phyloP scores from a whole-genome alignment of 2,113 vertebrate species.

The Caranx ignobilis region DNA sequence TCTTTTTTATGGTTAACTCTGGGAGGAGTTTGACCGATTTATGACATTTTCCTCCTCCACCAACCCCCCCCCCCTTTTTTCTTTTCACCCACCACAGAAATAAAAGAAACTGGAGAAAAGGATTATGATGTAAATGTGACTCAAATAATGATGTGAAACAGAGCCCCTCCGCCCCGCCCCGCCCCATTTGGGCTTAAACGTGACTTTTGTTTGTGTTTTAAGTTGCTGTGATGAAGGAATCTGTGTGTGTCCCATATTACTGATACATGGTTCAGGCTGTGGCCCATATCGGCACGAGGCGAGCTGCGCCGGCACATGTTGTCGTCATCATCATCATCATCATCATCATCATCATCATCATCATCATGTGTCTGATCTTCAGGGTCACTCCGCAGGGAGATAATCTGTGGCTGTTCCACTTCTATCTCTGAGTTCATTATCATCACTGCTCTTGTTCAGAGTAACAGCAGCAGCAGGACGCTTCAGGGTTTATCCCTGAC shows the following conservation, averaged over 20 bases:
- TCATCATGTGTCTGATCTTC: constrained; percentile 13
- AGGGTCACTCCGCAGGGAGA: constrained; percentile 54
- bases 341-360: too few species aligned
- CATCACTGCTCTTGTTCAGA: constrained; percentile 60
- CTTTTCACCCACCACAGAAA: neutral
- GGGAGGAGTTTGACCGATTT: constrained; percentile 69
- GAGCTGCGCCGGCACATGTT: constrained; percentile 12
- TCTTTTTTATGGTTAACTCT: constrained; percentile 75
- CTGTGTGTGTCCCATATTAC: neutral
- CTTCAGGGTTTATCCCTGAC: constrained; percentile 23
- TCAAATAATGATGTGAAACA: constrained; percentile 5
- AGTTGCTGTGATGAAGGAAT: neutral
- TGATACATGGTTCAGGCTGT: neutral
- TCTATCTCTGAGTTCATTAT: constrained; percentile 61
- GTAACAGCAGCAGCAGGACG: constrained; percentile 43
- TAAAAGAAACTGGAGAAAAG: constrained; percentile 9
- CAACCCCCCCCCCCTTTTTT: constrained; percentile 5
- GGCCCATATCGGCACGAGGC: neutral
- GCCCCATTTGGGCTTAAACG: neutral
- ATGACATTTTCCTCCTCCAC: constrained; percentile 69
- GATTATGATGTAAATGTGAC: constrained; percentile 26
- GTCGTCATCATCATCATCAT: neutral
- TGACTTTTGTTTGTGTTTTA: neutral
- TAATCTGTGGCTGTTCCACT: constrained; percentile 79
- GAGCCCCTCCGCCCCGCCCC: too few species aligned